phyloP scores from a whole-genome alignment of 2,888 invertebrate species.

The Leptopterna dolabrata region DNA sequence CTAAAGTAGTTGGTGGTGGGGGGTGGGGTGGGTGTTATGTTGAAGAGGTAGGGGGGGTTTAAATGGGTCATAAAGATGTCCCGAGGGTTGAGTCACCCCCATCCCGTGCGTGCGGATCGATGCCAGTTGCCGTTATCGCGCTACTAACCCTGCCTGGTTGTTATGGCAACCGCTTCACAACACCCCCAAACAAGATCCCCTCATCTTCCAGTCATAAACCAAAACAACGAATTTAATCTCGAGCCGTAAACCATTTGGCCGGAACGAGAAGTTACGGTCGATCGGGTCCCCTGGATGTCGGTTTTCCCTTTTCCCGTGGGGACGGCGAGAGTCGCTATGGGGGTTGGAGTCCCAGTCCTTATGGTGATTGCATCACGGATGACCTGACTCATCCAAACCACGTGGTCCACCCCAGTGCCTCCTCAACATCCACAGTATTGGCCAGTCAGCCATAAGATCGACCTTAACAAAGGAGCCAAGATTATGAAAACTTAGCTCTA shows the following conservation, averaged over 20 bases:
- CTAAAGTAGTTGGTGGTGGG: constrained; percentile 20
- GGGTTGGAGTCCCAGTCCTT: neutral
- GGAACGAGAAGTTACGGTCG: constrained; percentile 24
- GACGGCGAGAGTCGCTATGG: neutral
- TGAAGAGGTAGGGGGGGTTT: constrained; percentile 13
- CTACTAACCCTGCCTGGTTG: constrained; percentile 42
- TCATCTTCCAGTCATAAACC: constrained; percentile 31
- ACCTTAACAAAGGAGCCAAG: neutral
- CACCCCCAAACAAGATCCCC: neutral
- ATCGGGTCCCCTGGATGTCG: constrained; percentile 17
- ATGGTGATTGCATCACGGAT: constrained; percentile 20
- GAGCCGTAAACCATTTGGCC: constrained; percentile 29
- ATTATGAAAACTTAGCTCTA: neutral
- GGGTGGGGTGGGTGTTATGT: neutral
- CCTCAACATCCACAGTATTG: neutral
- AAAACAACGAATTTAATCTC: constrained; percentile 43
- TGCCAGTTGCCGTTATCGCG: constrained; percentile 46
- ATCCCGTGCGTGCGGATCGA: constrained; percentile 40
- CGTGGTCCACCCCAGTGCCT: neutral
- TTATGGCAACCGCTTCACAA: constrained; percentile 47
- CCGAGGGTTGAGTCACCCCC: constrained; percentile 46
- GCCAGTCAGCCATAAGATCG: neutral
- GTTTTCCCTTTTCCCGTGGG: neutral
- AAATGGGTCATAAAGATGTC: constrained; percentile 51
- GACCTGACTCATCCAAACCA: neutral